Evolutionary conservation across 2,113 vertebrate genomes (phyloP).

Genomic region (Sorex araneus): DNA sequence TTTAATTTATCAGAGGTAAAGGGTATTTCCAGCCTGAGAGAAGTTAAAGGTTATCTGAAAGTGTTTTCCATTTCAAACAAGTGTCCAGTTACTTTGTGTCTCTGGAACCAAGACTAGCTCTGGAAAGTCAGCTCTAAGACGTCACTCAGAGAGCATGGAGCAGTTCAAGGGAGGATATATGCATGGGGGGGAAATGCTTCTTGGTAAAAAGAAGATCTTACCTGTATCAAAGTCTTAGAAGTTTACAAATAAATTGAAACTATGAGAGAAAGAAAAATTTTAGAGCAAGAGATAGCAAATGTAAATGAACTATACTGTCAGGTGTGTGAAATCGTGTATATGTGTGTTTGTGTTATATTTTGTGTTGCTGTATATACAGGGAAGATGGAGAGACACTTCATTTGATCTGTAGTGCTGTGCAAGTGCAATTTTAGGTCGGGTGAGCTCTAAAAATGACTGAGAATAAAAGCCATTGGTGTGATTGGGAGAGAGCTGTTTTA

Average conservation of each 20-base stretch:
- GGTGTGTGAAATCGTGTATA: background rate
- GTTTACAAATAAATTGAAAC: background rate
- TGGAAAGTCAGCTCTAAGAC: constrained; percentile 24
- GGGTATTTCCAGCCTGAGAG: constrained; percentile 43
- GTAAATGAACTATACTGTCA: background rate
- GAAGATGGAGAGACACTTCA: background rate
- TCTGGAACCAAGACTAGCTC: constrained; percentile 4
- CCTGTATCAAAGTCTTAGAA: background rate
- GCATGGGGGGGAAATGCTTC: background rate
- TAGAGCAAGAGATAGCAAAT: constrained; percentile 11
- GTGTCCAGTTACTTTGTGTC: constrained; percentile 28
- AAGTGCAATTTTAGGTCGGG: background rate
- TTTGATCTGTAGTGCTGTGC: background rate
- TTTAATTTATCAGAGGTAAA: constrained; percentile 44
- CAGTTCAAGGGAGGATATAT: constrained; percentile 31
- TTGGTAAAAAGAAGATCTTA: background rate
- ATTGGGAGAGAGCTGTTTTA: background rate
- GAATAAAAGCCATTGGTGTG: background rate
- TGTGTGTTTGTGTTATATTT: background rate
- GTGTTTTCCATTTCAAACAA: constrained; percentile 61
- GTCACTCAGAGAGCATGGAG: constrained; percentile 22
- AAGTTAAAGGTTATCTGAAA: constrained; percentile 41
- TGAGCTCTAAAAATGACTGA: background rate
- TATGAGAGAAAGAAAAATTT: background rate
- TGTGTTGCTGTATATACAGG: background rate